Conservation (phyloP, 2,888 invertebrate species). For the Temnothorax ravouxi region DNA sequence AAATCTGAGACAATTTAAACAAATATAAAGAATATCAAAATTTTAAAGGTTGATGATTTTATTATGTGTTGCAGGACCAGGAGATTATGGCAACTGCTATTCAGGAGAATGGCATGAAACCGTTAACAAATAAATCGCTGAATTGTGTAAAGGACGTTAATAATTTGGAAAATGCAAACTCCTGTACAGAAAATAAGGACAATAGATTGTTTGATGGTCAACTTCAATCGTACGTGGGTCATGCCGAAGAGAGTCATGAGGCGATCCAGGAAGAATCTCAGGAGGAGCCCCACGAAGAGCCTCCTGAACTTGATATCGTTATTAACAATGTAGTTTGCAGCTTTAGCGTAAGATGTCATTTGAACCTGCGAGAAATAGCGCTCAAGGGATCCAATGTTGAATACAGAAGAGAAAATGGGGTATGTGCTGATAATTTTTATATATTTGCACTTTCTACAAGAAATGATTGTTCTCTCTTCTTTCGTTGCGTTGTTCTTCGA, state of each 20-base stretch:
- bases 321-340: constrained; percentile 99
- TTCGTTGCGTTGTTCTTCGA: too few species aligned
- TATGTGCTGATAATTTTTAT: constrained; percentile 82
- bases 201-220: constrained; percentile 75
- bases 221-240: constrained; percentile 68
- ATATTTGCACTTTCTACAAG: not conserved
- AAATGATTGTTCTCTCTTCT: not conserved
- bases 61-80: constrained; percentile 77
- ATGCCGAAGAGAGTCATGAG: constrained; percentile 62
- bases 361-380: constrained; percentile 97
- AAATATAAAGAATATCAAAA: not conserved
- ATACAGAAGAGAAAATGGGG: constrained; percentile 96
- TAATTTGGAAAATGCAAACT: constrained; percentile 76
- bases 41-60: not conserved
- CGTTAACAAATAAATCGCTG: constrained; percentile 90
- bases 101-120: constrained; percentile 94
- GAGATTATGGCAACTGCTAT: constrained; percentile 92
- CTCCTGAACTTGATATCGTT: constrained; percentile 96
- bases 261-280: constrained; percentile 89
- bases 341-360: constrained; percentile 98
- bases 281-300: constrained; percentile 80
- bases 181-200: constrained; percentile 73
- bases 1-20: constrained; percentile 5
- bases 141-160: constrained; percentile 82
- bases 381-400: constrained; percentile 97